phyloP scores from a whole-genome alignment of 2,888 invertebrate species.

The Patella depressa region DNA sequence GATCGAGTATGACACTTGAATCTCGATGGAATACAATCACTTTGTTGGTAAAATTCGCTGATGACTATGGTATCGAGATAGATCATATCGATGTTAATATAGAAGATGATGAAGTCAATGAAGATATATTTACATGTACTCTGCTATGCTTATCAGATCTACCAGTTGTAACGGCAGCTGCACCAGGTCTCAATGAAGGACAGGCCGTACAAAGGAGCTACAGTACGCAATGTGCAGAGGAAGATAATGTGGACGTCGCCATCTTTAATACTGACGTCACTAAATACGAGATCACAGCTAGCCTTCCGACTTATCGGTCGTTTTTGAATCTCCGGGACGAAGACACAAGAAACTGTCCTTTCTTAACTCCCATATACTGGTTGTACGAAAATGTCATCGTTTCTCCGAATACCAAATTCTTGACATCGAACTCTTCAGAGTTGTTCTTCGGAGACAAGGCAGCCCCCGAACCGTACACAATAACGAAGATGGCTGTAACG shows the following conservation, averaged over 20 bases:
- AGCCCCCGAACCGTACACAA: background rate
- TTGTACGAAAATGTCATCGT: slow-evolving; percentile 31
- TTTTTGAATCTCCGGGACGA: slow-evolving; percentile 42
- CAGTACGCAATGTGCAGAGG: slow-evolving; percentile 53
- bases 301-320: slow-evolving; percentile 45
- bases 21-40: slow-evolving; percentile 40
- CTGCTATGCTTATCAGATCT: slow-evolving; percentile 41
- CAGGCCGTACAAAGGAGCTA: slow-evolving; percentile 42
- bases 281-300: slow-evolving; percentile 45
- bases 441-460: slow-evolving; percentile 21
- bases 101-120: slow-evolving; percentile 40
- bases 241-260: slow-evolving; percentile 52
- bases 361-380: slow-evolving; percentile 37
- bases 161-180: slow-evolving; percentile 29
- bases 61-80: slow-evolving; percentile 43
- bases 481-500: slow-evolving; percentile 20
- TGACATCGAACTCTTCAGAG: slow-evolving; percentile 20
- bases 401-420: background rate
- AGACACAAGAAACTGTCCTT: slow-evolving; percentile 39
- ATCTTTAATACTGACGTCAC: slow-evolving; percentile 39
- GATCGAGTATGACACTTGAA: slow-evolving; percentile 31
- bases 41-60: slow-evolving; percentile 32
- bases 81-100: slow-evolving; percentile 46
- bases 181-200: slow-evolving; percentile 19
- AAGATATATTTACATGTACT: slow-evolving; percentile 45